Evolutionary conservation across 2,888 invertebrate species (phyloP), one percentile per base, ranked within the genome.

Genomic region (Eugnorisma glareosa): DNA sequence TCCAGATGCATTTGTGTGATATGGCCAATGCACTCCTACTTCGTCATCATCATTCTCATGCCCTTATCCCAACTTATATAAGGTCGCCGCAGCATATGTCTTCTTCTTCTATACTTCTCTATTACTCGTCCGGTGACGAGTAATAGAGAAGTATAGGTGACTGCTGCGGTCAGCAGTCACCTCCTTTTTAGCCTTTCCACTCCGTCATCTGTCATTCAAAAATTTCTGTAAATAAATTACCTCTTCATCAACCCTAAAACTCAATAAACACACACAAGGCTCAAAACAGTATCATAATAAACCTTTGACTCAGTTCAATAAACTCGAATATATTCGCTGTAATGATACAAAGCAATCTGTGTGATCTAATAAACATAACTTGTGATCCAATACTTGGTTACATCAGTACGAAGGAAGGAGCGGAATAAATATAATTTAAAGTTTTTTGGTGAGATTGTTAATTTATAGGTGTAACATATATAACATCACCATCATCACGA

Each of bases 321-420:
- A 57, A 63, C 61, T 71, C 63, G 28, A 63, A 67, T 54, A 71
- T 43, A 68, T 69, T 69, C 63, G 15, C 35, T 43, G 43, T 82
- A 72, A 82, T 82, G 85, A 82, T 15, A 81, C 82, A 82, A 85
- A 82, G 81, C 67, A 64, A 72, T 81, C 48, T 37, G 37, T 68
- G 8, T 11, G 63, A 84, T 73, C 54, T 73, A 61, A 81, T 84
- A 78, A 71, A 71, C 70, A 57, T 35, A 68, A 66, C 37, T 84
- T 70, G 48, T 73, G 37, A 48, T 66, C 13, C 81, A 66, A 68
- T 67, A 73, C 81, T 61, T 80, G 69, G 80, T 84, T 79, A 69
- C 45, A 28, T 54, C n/a, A 40, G 57, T 37, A 45, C 66, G 69
- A 67, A 84, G 66, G 40, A 64, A 24, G n/a, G 24, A 45, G 31